phyloP scores from a whole-genome alignment of 2,113 vertebrate species.

The Callospermophilus lateralis region DNA sequence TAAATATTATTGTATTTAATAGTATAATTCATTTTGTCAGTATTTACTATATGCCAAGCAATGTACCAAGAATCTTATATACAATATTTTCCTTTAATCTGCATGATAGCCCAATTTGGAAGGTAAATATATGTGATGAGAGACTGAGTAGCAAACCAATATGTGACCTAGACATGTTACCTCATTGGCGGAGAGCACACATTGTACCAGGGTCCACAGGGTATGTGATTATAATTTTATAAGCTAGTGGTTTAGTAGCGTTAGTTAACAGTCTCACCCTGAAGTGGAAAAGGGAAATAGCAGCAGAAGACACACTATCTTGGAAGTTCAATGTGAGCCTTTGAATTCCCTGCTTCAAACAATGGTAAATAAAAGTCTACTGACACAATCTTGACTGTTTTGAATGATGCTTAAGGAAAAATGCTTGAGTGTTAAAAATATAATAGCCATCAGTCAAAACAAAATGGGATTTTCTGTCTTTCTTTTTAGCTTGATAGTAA shows the following conservation, averaged over 20 bases:
- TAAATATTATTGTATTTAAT: neutral
- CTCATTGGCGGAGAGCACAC: neutral
- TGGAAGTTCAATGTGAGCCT: neutral
- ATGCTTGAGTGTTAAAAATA: neutral
- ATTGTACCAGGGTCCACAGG: neutral
- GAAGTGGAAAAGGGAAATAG: neutral
- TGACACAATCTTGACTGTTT: neutral
- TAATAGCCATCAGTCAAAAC: neutral
- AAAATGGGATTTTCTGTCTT: neutral
- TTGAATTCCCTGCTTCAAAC: slow-evolving; percentile 17
- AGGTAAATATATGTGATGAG: neutral
- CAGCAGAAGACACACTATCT: neutral
- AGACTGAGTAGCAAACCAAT: neutral
- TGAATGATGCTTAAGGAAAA: neutral
- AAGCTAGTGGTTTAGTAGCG: neutral
- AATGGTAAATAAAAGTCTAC: neutral
- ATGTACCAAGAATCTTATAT: neutral
- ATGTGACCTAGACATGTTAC: neutral
- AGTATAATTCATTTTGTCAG: slow-evolving; percentile 24
- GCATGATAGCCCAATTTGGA: neutral
- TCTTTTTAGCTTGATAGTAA: neutral
- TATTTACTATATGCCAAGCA: neutral
- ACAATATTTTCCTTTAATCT: neutral
- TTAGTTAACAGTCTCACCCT: neutral
- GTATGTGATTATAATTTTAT: neutral